Evolutionary conservation across 2,888 invertebrate genomes (phyloP).

Genomic region (Monoplex corrugatus): DNA sequence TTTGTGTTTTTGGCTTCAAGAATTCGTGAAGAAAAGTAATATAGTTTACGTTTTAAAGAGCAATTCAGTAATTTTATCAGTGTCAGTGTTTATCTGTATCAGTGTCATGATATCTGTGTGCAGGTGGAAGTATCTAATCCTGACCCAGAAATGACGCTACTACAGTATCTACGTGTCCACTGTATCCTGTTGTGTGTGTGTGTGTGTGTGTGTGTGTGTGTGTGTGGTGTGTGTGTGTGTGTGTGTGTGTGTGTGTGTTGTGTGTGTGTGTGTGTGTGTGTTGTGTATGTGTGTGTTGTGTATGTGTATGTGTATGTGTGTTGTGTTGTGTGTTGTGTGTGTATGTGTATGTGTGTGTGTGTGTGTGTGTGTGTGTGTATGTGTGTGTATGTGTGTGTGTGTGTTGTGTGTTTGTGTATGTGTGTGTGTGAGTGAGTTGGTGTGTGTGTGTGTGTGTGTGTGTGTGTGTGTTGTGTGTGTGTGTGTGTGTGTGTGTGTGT

Average conservation of each 20-base stretch:
- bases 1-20: too few species aligned
- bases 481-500: not conserved
- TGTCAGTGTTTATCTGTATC: not conserved
- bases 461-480: not conserved
- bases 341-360: slow-evolving; percentile 14
- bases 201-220: not conserved
- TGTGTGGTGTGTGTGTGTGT: not conserved
- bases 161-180: slow-evolving; percentile 52
- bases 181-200: slow-evolving; percentile 44
- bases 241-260: not conserved
- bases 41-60: not conserved
- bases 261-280: not conserved
- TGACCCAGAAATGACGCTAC: slow-evolving; percentile 56
- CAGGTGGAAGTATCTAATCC: slow-evolving; percentile 51
- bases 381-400: not conserved
- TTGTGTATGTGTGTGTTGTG: not conserved
- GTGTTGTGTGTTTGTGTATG: too few species aligned
- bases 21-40: too few species aligned
- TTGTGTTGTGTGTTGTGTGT: not conserved
- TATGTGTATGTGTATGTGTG: not conserved
- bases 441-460: not conserved
- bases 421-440: not conserved
- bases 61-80: not conserved
- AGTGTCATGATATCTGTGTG: not conserved
- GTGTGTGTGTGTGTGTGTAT: not conserved